Conservation (phyloP, 2,888 invertebrate genomes). For the Drosophila prostipennis region DNA sequence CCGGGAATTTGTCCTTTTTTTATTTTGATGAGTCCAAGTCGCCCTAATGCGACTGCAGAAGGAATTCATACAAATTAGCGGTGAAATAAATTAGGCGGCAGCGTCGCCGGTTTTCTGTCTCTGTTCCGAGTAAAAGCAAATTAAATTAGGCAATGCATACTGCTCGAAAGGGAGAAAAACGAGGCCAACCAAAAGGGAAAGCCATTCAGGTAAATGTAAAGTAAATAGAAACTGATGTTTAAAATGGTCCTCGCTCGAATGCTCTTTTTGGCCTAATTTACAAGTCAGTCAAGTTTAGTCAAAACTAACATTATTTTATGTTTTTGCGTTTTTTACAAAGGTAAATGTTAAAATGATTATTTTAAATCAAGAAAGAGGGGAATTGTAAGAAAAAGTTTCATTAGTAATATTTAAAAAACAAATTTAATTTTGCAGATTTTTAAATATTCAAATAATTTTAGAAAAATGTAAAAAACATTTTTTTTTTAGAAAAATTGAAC, state of each 20-base stretch:
- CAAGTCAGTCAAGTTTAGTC: no score
- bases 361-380: no score
- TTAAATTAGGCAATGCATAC: conserved; percentile 60
- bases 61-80: conserved; percentile 75
- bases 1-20: conserved; percentile 51
- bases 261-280: conserved; percentile 18
- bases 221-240: conserved; percentile 48
- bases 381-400: no score
- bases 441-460: no score
- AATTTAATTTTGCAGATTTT: no score
- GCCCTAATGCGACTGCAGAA: conserved; percentile 56
- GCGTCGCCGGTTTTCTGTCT: conserved; percentile 22
- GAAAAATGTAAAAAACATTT: no score
- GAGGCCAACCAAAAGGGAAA: conserved; percentile 21
- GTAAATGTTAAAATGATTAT: no score
- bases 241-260: background rate
- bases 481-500: no score
- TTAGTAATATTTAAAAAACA: no score
- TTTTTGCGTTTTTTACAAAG: no score
- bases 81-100: conserved; percentile 68
- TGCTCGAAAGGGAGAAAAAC: conserved; percentile 6
- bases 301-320: no score
- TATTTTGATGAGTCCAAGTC: conserved; percentile 45
- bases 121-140: conserved; percentile 46
- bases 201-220: conserved; percentile 39